Conservation (phyloP, 1,140 invertebrate genomes). For the Apis mellifera region DNA sequence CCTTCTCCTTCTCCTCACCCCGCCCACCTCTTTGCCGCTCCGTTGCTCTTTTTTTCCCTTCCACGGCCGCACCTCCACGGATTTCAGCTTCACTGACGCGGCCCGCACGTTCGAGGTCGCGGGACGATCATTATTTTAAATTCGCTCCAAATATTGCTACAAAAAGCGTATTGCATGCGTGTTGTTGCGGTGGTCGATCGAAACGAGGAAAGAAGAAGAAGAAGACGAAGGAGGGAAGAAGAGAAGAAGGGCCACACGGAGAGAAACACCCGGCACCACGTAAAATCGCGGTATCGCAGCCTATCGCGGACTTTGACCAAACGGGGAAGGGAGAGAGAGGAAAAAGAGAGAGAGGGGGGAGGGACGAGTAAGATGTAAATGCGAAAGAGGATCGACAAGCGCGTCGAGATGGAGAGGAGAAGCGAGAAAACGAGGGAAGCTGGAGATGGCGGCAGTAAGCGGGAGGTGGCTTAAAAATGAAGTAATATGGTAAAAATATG, state of each 20-base stretch:
- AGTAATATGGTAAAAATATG: conserved; percentile 72
- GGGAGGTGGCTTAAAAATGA: conserved; percentile 69
- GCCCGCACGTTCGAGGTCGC: conserved; percentile 5
- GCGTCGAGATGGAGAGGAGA: conserved; percentile 7
- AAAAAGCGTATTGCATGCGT: conserved; percentile 72
- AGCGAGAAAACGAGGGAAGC: background rate
- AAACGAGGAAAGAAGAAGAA: background rate
- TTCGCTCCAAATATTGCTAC: conserved; percentile 73
- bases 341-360: no score
- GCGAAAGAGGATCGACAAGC: conserved; percentile 18
- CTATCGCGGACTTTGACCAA: no score
- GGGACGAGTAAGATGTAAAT: background rate
- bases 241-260: background rate
- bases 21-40: conserved; percentile 8
- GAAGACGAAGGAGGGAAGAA: background rate
- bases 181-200: conserved; percentile 63
- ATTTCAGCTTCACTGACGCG: conserved; percentile 45
- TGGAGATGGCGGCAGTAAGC: conserved; percentile 13
- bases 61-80: conserved; percentile 40
- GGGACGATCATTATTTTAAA: conserved; percentile 75
- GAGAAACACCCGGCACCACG: no score
- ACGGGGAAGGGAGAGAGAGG: no score
- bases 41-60: conserved; percentile 35
- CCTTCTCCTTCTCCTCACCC: conserved; percentile 17
- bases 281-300: no score